Evolutionary conservation across 2,113 vertebrate genomes (phyloP).

Genomic region (Oxygymnocypris stewartii): DNA sequence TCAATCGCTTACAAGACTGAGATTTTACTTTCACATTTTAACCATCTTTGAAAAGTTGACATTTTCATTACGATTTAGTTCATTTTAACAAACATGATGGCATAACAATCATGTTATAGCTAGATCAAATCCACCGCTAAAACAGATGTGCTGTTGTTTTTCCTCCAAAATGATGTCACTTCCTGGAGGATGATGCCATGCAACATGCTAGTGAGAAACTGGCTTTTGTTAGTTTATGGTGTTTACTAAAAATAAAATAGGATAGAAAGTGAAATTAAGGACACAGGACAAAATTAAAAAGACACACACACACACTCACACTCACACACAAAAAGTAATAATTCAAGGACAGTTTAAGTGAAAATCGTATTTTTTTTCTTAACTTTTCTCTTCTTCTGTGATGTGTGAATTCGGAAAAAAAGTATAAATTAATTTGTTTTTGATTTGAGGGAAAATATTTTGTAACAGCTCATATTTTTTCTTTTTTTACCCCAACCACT

Average conservation of each 20-base stretch:
- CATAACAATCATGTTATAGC: neutral
- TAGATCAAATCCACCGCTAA: no score
- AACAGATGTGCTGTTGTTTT: neutral
- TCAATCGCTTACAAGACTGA: neutral
- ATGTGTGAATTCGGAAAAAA: neutral
- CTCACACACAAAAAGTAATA: no score
- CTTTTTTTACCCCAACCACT: neutral
- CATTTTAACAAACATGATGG: neutral
- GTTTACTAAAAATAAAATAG: no score
- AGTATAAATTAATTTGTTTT: no score
- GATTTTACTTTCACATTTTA: neutral
- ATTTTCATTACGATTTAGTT: neutral
- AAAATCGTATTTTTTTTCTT: no score
- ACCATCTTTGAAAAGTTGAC: neutral
- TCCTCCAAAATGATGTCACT: neutral
- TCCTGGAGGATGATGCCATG: neutral
- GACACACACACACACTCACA: no score
- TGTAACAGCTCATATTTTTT: neutral
- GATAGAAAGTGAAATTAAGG: no score
- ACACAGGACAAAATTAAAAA: no score
- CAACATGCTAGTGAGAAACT: neutral
- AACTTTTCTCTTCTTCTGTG: neutral
- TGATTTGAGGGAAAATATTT: neutral
- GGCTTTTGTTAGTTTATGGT: no score
- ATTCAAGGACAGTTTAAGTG: no score